A percentile compares a stretch with the other conserved stretches of the same genome.
Conservation (phyloP, 2,888 invertebrate species). For the Caenorhabditis auriculariae region DNA sequence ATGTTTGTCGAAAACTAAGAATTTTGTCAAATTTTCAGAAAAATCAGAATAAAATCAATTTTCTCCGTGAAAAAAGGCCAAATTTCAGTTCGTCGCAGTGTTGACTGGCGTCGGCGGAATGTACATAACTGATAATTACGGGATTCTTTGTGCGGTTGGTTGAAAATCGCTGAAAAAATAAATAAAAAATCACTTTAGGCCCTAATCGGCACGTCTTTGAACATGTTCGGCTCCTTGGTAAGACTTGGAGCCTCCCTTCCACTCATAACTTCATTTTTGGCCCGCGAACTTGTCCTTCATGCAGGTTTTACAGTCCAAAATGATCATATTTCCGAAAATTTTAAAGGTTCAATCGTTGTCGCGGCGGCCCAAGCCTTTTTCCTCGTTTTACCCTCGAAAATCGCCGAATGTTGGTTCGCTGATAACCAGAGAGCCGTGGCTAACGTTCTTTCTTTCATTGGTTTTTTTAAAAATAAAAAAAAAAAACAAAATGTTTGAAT, state of each 20-base stretch:
- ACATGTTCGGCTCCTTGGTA: slow-evolving; percentile 25
- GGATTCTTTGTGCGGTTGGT: slow-evolving; percentile 56
- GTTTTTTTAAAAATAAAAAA: slow-evolving; percentile 15
- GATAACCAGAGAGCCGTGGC: slow-evolving; percentile 58
- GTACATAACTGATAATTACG: slow-evolving; percentile 61
- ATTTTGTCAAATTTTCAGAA: too few relatives aligned
- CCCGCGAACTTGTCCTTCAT: slow-evolving; percentile 20
- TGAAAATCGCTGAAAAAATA: too few relatives aligned
- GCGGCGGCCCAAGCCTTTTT: slow-evolving; percentile 59
- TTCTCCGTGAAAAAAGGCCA: too few relatives aligned
- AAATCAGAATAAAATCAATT: too few relatives aligned
- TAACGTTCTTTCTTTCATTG: slow-evolving; percentile 57
- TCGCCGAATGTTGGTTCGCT: slow-evolving; percentile 61
- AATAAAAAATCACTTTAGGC: slow-evolving; percentile 8
- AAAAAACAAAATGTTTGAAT: slow-evolving; percentile 1
- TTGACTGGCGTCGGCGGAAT: slow-evolving; percentile 56
- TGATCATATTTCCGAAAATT: background rate
- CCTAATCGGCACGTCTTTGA: slow-evolving; percentile 21
- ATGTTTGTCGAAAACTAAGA: too few relatives aligned
- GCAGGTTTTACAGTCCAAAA: slow-evolving; percentile 3
- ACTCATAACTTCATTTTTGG: slow-evolving; percentile 8
- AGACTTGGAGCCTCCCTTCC: slow-evolving; percentile 31
- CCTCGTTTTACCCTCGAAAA: slow-evolving; percentile 50
- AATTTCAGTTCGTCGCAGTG: slow-evolving; percentile 50
- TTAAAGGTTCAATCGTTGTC: slow-evolving; percentile 47